These are phyloP conservation scores for Criorhina ranunculi DNA, from an alignment of 2,888 invertebrate genomes.

Conservation along the genomic window DNA sequence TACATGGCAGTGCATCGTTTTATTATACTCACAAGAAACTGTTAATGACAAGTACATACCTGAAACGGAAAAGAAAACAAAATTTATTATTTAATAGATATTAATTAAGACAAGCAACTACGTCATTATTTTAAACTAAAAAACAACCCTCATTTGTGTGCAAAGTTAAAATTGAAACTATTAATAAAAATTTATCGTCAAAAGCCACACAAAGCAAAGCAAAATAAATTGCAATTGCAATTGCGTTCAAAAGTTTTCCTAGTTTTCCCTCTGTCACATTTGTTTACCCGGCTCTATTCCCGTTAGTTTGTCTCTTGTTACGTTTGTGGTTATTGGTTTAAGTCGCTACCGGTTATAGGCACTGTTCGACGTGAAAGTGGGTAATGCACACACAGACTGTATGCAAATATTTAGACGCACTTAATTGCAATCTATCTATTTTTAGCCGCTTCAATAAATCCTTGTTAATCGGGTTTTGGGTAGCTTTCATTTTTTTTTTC, in stretches of 20 bases:
- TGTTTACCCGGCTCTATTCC: conserved; percentile 19
- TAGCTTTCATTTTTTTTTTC: conserved; percentile 48
- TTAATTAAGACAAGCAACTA: too few relatives aligned
- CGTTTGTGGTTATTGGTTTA: conserved; percentile 71
- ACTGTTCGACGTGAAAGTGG: conserved; percentile 66
- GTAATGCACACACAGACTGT: conserved; percentile 43
- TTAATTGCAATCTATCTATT: conserved; percentile 67
- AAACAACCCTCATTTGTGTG: neutral
- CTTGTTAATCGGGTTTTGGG: conserved; percentile 13
- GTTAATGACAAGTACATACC: conserved; percentile 43
- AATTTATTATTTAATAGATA: conserved; percentile 24
- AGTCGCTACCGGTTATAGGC: conserved; percentile 61
- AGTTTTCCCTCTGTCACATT: conserved; percentile 40
- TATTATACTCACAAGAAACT: conserved; percentile 11
- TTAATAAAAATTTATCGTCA: conserved; percentile 10
- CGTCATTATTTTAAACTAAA: conserved; percentile 25
- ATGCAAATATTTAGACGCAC: conserved; percentile 74
- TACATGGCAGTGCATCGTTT: too few relatives aligned
- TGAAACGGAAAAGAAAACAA: conserved; percentile 33
- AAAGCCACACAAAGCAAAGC: conserved; percentile 11
- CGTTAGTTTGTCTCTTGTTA: conserved; percentile 44
- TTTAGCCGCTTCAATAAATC: conserved; percentile 29
- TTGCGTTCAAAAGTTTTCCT: conserved; percentile 7
- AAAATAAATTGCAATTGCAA: neutral
- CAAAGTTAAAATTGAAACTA: conserved; percentile 2